phyloP scores from a whole-genome alignment of 2,888 invertebrate species.

The Cabera pusaria region DNA sequence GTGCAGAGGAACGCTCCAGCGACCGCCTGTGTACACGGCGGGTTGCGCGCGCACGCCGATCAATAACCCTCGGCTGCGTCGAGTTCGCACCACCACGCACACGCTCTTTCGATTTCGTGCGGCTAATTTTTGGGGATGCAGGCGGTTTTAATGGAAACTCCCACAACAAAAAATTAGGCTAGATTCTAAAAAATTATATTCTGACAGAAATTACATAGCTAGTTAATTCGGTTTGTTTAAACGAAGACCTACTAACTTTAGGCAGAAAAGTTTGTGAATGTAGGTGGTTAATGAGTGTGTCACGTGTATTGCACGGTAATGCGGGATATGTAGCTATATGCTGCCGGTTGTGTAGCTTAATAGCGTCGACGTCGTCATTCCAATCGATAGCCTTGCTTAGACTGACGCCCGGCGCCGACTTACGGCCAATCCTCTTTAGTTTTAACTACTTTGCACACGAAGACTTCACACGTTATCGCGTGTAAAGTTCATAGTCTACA shows the following conservation, averaged over 20 bases:
- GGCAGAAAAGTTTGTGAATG: slow-evolving; percentile 41
- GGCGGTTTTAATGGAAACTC: slow-evolving; percentile 52
- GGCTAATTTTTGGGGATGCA: slow-evolving; percentile 65
- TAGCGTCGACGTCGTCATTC: slow-evolving; percentile 32
- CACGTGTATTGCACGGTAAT: slow-evolving; percentile 25
- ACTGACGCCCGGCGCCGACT: slow-evolving; percentile 37
- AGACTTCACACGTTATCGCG: slow-evolving; percentile 32
- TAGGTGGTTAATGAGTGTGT: slow-evolving; percentile 34
- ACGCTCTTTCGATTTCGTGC: slow-evolving; percentile 66
- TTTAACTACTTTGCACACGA: slow-evolving; percentile 42
- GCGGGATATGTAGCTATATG: slow-evolving; percentile 30
- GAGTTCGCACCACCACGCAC: slow-evolving; percentile 72
- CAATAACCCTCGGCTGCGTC: slow-evolving; percentile 73
- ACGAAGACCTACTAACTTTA: slow-evolving; percentile 2
- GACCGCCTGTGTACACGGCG: slow-evolving; percentile 73
- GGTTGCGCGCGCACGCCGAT: slow-evolving; percentile 80
- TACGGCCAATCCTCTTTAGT: slow-evolving; percentile 35
- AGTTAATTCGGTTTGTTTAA: slow-evolving; percentile 12
- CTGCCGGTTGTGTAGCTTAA: slow-evolving; percentile 37
- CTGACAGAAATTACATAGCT: slow-evolving; percentile 36
- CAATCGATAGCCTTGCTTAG: slow-evolving; percentile 55
- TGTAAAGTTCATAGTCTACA: slow-evolving; percentile 8
- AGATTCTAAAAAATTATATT: slow-evolving; percentile 35
- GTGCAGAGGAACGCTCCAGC: slow-evolving; percentile 64
- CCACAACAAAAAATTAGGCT: slow-evolving; percentile 24